Evolutionary conservation across 2,797 vertebrate genomes (phyloP).

Genomic region (Lacerta viridis): DNA sequence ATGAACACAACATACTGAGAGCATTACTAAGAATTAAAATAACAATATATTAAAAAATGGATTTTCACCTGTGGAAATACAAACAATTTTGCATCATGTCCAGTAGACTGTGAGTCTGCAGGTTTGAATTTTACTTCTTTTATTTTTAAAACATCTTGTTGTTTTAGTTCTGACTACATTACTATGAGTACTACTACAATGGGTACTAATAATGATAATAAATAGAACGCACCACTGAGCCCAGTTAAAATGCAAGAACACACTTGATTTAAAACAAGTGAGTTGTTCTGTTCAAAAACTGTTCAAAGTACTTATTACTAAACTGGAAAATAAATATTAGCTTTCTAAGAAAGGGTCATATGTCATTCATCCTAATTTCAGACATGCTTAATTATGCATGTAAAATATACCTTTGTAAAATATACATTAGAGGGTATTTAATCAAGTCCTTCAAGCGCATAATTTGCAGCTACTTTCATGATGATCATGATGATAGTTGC

Average conservation of each 20-base stretch:
- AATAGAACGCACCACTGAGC: not conserved
- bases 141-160: not conserved
- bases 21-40: not conserved
- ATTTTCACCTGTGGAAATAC: not conserved
- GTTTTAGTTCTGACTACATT: not conserved
- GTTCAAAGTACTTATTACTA: not conserved
- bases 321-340: not conserved
- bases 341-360: not conserved
- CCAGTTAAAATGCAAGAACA: slow-evolving; percentile 25
- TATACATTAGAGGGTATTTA: slow-evolving; percentile 6
- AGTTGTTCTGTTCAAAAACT: not conserved
- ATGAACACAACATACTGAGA: not conserved
- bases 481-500: not conserved
- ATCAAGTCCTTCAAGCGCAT: slow-evolving; percentile 3
- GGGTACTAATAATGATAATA: not conserved
- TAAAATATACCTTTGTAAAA: not conserved
- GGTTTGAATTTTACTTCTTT: not conserved
- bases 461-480: not conserved
- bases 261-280: accelerated
- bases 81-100: not conserved
- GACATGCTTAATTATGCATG: slow-evolving; percentile 16
- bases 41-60: not conserved
- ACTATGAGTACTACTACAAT: not conserved
- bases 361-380: not conserved
- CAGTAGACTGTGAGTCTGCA: not conserved